Conservation (phyloP, 1,140 invertebrate genomes). For the Mya arenaria region DNA sequence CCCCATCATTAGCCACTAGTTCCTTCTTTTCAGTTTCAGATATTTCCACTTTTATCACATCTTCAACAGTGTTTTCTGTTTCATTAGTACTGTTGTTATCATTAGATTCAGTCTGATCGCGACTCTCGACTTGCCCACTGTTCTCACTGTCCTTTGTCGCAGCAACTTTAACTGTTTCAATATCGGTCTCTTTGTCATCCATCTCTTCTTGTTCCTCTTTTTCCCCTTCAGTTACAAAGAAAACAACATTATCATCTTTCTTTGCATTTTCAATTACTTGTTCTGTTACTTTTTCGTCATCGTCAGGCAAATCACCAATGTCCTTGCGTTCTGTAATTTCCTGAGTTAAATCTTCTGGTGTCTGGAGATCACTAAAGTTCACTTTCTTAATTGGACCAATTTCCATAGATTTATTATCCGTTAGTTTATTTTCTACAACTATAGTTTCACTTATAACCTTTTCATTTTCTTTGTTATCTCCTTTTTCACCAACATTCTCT, state of each 20-base stretch:
- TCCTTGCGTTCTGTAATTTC: background rate
- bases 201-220: background rate
- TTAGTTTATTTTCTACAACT: constrained; percentile 24
- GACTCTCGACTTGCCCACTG: background rate
- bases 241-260: constrained; percentile 34
- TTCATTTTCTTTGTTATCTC: background rate
- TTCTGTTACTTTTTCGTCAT: background rate
- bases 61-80: background rate
- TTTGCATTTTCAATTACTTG: background rate
- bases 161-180: background rate
- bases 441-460: constrained; percentile 18
- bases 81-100: constrained; percentile 5
- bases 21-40: constrained; percentile 40
- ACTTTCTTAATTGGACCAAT: constrained; percentile 36
- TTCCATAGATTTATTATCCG: constrained; percentile 35
- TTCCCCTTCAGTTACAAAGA: constrained; percentile 52
- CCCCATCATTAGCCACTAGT: background rate
- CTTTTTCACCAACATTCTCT: background rate
- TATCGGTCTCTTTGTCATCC: background rate
- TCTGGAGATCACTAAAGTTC: constrained; percentile 31
- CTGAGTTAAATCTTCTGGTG: background rate
- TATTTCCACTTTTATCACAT: constrained; percentile 42
- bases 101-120: background rate
- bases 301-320: background rate
- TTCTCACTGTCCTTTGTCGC: background rate